Conservation (phyloP, 1,140 invertebrate species). For the Hermetia illucens region DNA sequence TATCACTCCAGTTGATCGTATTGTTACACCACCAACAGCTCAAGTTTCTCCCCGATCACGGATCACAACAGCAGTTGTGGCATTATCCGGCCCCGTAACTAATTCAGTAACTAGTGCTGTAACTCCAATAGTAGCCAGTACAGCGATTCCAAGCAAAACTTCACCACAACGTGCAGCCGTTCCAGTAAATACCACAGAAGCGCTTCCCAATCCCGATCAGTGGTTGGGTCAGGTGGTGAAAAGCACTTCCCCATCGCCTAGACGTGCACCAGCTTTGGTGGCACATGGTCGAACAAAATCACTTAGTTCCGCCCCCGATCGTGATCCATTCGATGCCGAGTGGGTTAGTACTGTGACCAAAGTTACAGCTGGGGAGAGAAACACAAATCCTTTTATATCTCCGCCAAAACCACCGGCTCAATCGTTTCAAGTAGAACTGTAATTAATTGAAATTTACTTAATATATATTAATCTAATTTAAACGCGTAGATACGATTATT, state of each 20-base stretch:
- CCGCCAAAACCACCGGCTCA: slow-evolving; percentile 31
- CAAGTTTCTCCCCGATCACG: too few relatives aligned
- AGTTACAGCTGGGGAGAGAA: slow-evolving; percentile 9
- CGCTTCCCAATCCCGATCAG: slow-evolving; percentile 56
- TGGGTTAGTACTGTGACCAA: slow-evolving; percentile 47
- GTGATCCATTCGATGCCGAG: slow-evolving; percentile 75
- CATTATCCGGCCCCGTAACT: too few relatives aligned
- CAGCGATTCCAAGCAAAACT: slow-evolving; percentile 38
- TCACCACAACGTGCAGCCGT: slow-evolving; percentile 31
- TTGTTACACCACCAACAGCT: slow-evolving; percentile 6
- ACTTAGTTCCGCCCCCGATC: slow-evolving; percentile 34
- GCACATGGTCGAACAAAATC: slow-evolving; percentile 48
- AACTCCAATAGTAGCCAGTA: slow-evolving; percentile 15
- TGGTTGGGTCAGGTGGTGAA: slow-evolving; percentile 59
- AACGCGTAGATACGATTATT: too few relatives aligned
- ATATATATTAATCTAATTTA: too few relatives aligned
- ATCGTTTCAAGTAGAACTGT: slow-evolving; percentile 43
- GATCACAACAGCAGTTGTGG: slow-evolving; percentile 6
- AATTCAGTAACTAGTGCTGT: slow-evolving; percentile 17
- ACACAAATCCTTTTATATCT: slow-evolving; percentile 31
- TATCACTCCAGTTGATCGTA: too few relatives aligned
- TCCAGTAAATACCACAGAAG: slow-evolving; percentile 15
- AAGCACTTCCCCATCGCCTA: slow-evolving; percentile 34
- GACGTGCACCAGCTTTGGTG: slow-evolving; percentile 37
- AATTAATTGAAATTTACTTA: too few relatives aligned